Base-by-base conservation (phyloP, 2,113 vertebrate genomes). In the Oncorhynchus mykiss region DNA sequence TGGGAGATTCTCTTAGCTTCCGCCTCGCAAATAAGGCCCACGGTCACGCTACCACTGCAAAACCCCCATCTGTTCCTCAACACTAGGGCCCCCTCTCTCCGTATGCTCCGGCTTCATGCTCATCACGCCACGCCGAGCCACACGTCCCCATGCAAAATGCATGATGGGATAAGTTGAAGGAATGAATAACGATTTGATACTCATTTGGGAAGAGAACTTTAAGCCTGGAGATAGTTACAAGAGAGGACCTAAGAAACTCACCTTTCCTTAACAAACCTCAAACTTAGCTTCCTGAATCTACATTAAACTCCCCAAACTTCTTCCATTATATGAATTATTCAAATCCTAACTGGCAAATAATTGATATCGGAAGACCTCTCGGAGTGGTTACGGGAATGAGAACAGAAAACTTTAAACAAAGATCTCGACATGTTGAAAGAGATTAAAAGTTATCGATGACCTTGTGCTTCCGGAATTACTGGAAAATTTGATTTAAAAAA, bases 321-420 rank as follows among this genome's bases (percentile, higher is more conserved):
- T 70, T 59, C 39, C 12, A 0, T 67, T 54, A 29, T 70, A 51
- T 74, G 59, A 86, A 87, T 89, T 75, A 90, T 91, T 91, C 66
- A 90, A 12, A 71, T 27, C 62, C 9, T 78, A 76, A 66, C 76
- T 79, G 78, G 68, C 75, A 80, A 91, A 89, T 91, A 87, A 89
- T 86, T 88, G 31, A 89, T 86, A 68, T 67, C 71, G 8, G 74
- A 84, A 60, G 71, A 70, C 80, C 68, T 80, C 72, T 34, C 31
- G 80, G 25, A 18, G 65, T 75, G 65, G 80, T 70, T 45, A 59
- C 62, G 27, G 34, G 16, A 78, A 66, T 45, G 6, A 72, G 49
- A 51, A n/a, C 51, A 31, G 51, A 51, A 71, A 29, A 70, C 31
- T 16, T 14, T n/a, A 49, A n/a, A 34, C 8, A 9, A 16, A 60